A percentile compares a stretch with the other conserved stretches of the same genome.
Evolutionary conservation across 2,113 vertebrate genomes (phyloP).

Genomic region (Gymnogyps californianus): DNA sequence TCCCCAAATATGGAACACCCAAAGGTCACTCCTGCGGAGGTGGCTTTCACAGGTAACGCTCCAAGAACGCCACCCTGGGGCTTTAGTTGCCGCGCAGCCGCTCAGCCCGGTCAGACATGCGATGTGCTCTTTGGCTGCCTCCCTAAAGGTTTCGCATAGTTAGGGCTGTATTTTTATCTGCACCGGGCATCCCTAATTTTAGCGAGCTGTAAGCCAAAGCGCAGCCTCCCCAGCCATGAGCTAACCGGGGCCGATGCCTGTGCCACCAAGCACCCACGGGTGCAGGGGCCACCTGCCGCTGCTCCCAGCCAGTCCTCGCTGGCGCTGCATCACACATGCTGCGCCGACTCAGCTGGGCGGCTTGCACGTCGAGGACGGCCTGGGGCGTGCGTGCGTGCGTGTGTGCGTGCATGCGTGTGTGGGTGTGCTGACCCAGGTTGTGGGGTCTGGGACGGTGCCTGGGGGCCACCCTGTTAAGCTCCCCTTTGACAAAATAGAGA

Average conservation of each 20-base stretch:
- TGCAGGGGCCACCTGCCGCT: neutral
- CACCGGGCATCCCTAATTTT: slow-evolving; percentile 36
- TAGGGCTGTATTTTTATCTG: slow-evolving; percentile 42
- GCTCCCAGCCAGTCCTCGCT: neutral
- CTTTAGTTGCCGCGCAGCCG: neutral
- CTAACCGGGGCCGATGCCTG: rapidly evolving
- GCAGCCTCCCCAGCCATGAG: neutral
- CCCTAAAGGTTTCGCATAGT: slow-evolving; percentile 36
- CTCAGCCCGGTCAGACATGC: neutral
- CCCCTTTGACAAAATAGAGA: neutral
- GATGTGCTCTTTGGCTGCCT: slow-evolving; percentile 19
- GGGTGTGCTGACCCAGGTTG: neutral
- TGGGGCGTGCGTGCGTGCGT: rapidly evolving
- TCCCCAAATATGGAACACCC: neutral
- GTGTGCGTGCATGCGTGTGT: rapidly evolving
- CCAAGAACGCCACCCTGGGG: neutral
- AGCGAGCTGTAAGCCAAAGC: neutral
- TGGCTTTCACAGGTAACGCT: slow-evolving; percentile 21
- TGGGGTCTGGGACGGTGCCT: neutral
- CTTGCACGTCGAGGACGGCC: rapidly evolving
- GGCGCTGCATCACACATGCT: neutral
- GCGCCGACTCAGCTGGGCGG: neutral
- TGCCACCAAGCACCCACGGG: neutral
- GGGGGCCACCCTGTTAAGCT: rapidly evolving
- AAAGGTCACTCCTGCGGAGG: slow-evolving; percentile 26